Base-by-base conservation (phyloP, 1,140 invertebrate genomes). In the Stegodyphus dumicola region DNA sequence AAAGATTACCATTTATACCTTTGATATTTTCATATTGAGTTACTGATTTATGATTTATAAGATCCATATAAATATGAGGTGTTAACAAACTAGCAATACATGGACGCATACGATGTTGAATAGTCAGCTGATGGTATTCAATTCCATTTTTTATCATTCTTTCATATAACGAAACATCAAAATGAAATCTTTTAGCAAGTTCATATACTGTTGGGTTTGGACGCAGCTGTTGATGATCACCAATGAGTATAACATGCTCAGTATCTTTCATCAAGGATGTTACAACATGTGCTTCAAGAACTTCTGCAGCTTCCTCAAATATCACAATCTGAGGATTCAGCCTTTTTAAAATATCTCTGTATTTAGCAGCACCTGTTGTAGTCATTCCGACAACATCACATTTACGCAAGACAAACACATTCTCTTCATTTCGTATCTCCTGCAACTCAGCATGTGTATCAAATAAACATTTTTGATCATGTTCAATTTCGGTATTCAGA, bases 291-390 rank as follows among this genome's bases (percentile, higher is more conserved):
- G 93, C 90, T 89, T 97, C 96, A 52, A 96, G 90, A 11, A 96
- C 94, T 92, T 97, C 95, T 3, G 95, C 95, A 0, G 96, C 95
- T 91, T 97, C 96, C 91, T 97, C 95, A 17, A 96, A 93, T 54
- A 96, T 93, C 0, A 92, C 88, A 80, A 96, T 94, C 85, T 92
- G 91, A 56, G 94, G 92, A 71, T 92, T 90, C 18, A 96, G 88
- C 15, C 91, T 89, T 76, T 93, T 89, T 17, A 96, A 89, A 11
- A 94, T 86, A n/a, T 92, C 91, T 53, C 93, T 92, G n/a, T 93
- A 89, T 73, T 93, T 92, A 6, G 95, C 95, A 2, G 95, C 95
- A 70, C 93, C 94, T 11, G 94, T 94, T 5, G 95, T 96, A 0
- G 95, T 96, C 92, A 96, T 94, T 10, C 94, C 95, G 54, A 96